These are phyloP conservation scores for Prosapia bicincta DNA, from an alignment of 2,888 invertebrate species.

Conservation along the genomic window DNA sequence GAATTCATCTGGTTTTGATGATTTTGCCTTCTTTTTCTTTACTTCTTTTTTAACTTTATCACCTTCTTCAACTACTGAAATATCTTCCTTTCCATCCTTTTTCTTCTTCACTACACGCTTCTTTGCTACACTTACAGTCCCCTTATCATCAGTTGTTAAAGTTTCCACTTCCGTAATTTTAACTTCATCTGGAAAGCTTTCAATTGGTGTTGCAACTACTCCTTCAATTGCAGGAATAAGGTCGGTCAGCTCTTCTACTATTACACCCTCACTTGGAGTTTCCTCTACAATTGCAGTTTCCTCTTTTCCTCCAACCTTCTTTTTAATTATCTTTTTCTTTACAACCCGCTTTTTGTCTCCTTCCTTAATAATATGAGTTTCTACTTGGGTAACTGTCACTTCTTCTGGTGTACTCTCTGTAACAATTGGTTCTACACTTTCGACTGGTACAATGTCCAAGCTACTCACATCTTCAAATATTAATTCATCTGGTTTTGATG, in stretches of 20 bases:
- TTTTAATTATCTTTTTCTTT: constrained; percentile 9
- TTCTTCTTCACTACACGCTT: constrained; percentile 33
- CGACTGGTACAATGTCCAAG: constrained; percentile 7
- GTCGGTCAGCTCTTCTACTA: constrained; percentile 12
- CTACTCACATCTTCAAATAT: constrained; percentile 17
- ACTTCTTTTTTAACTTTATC: constrained; percentile 13
- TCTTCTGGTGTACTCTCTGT: constrained; percentile 48
- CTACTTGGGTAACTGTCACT: constrained; percentile 45
- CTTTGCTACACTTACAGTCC: constrained; percentile 11
- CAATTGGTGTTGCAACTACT: constrained; percentile 9
- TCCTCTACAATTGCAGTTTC: constrained; percentile 21
- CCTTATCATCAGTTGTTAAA: constrained; percentile 30
- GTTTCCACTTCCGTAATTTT: constrained; percentile 40
- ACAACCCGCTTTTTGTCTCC: constrained; percentile 29
- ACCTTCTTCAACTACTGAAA: background rate
- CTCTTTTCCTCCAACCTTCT: constrained; percentile 1
- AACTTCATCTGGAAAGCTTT: constrained; percentile 46
- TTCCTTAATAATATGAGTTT: constrained; percentile 31
- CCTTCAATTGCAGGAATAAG: constrained; percentile 13
- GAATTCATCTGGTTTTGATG: background rate
- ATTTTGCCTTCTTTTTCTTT: background rate
- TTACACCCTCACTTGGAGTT: constrained; percentile 11
- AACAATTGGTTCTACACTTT: background rate
- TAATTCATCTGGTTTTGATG: background rate
- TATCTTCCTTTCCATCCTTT: constrained; percentile 27